Conservation (phyloP, 2,797 vertebrate species). For the Sebastes wilsoni region DNA sequence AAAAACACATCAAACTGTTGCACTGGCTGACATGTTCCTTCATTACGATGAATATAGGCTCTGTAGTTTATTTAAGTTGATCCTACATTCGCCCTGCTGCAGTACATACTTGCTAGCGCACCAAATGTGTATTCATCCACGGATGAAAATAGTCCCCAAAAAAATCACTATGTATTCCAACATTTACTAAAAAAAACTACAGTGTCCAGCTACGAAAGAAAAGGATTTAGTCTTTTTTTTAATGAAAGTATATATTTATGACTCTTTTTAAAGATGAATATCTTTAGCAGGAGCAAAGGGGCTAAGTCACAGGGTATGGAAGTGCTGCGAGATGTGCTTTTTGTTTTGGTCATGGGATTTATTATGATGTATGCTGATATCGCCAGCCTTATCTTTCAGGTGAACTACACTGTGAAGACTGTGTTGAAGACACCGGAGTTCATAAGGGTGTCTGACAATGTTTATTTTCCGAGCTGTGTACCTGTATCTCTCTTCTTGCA, state of each 20-base stretch:
- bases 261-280: neutral
- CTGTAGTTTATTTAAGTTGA: neutral
- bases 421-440: neutral
- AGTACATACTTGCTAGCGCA: neutral
- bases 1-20: neutral
- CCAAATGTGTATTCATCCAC: neutral
- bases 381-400: neutral
- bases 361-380: neutral
- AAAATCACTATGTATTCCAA: neutral
- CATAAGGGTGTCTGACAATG: neutral
- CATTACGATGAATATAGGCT: neutral
- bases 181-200: neutral
- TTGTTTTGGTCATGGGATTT: neutral
- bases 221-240: neutral
- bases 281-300: neutral
- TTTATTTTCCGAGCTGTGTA: conserved; percentile 51
- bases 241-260: neutral
- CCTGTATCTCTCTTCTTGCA: conserved; percentile 98
- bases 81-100: neutral
- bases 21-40: neutral
- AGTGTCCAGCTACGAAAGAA: neutral
- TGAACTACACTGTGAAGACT: neutral
- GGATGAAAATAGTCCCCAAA: neutral
- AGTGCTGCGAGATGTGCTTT: neutral
- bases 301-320: neutral